A percentile compares a stretch with the other conserved stretches of the same genome.
Evolutionary conservation across 2,797 vertebrate genomes (phyloP).

Genomic region (Varecia variegata): DNA sequence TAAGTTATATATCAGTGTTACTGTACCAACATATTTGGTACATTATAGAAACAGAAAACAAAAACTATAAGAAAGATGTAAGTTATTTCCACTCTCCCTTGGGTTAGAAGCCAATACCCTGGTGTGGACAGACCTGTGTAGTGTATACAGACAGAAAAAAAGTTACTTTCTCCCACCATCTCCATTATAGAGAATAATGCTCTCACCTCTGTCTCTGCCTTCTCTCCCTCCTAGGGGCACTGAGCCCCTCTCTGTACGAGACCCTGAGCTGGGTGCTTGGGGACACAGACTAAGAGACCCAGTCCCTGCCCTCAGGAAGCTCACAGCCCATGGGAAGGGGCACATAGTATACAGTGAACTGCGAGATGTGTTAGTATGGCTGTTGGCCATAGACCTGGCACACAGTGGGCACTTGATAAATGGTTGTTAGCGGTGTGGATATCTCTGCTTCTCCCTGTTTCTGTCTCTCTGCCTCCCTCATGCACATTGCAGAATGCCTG

Average conservation of each 20-base stretch:
- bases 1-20: neutral
- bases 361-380: neutral
- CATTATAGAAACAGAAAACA: slow-evolving; percentile 20
- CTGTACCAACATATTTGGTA: neutral
- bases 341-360: neutral
- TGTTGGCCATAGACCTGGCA: neutral
- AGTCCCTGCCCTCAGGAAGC: neutral
- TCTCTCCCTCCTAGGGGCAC: neutral
- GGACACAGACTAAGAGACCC: neutral
- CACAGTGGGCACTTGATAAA: neutral
- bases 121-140: neutral
- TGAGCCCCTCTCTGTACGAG: neutral
- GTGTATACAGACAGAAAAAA: neutral
- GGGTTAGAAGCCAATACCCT: neutral
- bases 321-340: neutral
- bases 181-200: neutral
- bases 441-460: neutral
- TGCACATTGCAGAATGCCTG: neutral
- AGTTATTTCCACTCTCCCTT: neutral
- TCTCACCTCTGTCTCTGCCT: neutral
- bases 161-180: neutral
- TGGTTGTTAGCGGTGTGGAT: neutral
- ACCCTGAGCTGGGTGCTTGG: neutral
- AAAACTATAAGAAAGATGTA: neutral
- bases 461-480: neutral